phyloP scores from a whole-genome alignment of 2,888 invertebrate species.

The Epiblema foenella region DNA sequence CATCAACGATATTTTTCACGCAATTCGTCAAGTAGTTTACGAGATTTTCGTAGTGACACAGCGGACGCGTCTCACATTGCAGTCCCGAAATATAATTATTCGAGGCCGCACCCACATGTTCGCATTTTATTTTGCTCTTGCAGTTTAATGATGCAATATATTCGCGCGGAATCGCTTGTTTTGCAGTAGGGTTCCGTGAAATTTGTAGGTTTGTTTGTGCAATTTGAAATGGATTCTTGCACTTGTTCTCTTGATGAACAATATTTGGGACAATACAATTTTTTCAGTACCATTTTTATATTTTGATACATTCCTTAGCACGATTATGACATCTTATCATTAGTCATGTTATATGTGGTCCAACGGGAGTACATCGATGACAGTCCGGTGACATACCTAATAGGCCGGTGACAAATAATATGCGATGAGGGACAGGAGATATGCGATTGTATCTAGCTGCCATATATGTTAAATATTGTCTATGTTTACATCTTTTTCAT shows the following conservation, averaged over 20 bases:
- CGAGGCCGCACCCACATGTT: slow-evolving; percentile 74
- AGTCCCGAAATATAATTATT: slow-evolving; percentile 70
- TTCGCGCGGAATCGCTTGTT: slow-evolving; percentile 51
- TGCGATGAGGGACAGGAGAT: no score
- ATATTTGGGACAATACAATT: no score
- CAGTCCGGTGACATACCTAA: no score
- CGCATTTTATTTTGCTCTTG: slow-evolving; percentile 67
- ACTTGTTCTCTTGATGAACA: not conserved
- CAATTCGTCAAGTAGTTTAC: slow-evolving; percentile 34
- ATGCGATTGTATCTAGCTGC: no score
- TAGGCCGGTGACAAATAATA: no score
- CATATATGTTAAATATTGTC: no score
- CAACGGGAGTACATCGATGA: no score
- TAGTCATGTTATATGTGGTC: no score
- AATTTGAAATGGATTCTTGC: not conserved
- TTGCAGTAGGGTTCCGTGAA: slow-evolving; percentile 27
- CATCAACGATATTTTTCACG: slow-evolving; percentile 15
- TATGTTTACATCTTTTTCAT: no score
- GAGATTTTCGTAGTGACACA: slow-evolving; percentile 53
- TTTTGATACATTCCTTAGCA: no score
- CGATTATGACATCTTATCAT: no score
- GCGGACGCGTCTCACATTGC: slow-evolving; percentile 55
- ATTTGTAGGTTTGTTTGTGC: slow-evolving; percentile 21
- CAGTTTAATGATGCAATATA: slow-evolving; percentile 55
- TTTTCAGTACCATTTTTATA: no score